Percentiles rank a stretch among this genome's conserved stretches.
These are phyloP conservation scores for Oryctes rhinoceros DNA, from an alignment of 1,140 invertebrate species.

Conservation along the genomic window DNA sequence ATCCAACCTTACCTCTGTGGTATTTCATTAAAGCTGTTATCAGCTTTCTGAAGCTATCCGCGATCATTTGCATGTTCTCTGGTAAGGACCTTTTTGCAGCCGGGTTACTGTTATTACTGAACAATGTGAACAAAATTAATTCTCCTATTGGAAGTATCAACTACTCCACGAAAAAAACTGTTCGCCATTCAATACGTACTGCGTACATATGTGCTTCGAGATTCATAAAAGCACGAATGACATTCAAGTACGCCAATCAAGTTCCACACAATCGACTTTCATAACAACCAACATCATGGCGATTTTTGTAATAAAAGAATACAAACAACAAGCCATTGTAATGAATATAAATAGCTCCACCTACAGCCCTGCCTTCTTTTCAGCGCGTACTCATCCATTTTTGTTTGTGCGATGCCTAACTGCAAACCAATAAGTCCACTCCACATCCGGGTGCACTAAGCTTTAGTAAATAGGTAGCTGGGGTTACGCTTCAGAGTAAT, in stretches of 20 bases:
- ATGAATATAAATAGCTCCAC: constrained; percentile 34
- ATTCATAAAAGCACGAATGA: background rate
- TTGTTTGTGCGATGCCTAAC: constrained; percentile 9
- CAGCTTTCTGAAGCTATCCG: too few relatives aligned
- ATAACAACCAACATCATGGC: constrained; percentile 10
- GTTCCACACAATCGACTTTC: constrained; percentile 1
- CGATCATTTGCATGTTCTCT: too few relatives aligned
- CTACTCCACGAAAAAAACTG: too few relatives aligned
- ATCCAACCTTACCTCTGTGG: too few relatives aligned
- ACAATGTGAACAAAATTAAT: too few relatives aligned
- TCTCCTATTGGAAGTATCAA: too few relatives aligned
- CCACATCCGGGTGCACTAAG: constrained; percentile 21
- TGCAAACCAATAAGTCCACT: constrained; percentile 32
- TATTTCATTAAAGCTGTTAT: too few relatives aligned
- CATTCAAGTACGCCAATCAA: background rate
- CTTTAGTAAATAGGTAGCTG: constrained; percentile 12
- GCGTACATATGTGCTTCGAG: too few relatives aligned
- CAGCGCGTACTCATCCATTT: background rate
- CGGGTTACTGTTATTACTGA: too few relatives aligned
- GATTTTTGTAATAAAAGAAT: background rate
- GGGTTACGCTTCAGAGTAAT: constrained; percentile 23
- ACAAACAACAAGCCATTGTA: constrained; percentile 20
- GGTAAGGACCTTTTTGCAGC: too few relatives aligned
- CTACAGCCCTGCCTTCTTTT: constrained; percentile 29
- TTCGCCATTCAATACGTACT: too few relatives aligned